phyloP scores from a whole-genome alignment of 2,113 vertebrate genomes.

The Physeter macrocephalus region DNA sequence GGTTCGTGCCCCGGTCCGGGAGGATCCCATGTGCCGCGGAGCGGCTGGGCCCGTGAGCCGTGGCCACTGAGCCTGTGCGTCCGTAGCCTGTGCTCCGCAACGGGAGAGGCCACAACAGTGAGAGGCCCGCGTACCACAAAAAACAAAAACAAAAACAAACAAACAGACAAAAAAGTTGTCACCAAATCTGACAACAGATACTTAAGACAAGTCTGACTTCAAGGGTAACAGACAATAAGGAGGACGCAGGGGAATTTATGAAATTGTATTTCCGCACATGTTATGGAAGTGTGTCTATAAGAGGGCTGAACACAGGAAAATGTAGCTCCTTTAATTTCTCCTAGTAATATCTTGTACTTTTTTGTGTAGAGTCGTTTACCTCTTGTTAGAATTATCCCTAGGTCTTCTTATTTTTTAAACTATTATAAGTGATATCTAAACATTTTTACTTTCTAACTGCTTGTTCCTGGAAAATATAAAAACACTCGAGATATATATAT shows the following conservation, averaged over 20 bases:
- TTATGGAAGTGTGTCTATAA: background rate
- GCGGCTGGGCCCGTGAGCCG: no score
- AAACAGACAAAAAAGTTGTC: background rate
- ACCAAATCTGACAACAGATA: background rate
- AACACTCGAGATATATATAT: background rate
- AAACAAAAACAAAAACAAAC: no score
- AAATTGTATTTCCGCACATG: background rate
- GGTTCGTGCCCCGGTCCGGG: no score
- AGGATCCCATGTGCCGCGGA: no score
- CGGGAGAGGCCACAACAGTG: no score
- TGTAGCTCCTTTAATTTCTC: background rate
- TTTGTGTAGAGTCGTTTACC: background rate
- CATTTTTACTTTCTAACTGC: background rate
- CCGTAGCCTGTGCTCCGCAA: no score
- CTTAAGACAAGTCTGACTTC: background rate
- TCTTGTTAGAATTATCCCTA: background rate
- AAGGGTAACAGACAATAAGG: background rate
- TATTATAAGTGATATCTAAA: background rate
- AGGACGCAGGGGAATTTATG: background rate
- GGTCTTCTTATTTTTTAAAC: background rate
- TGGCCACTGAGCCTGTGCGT: no score
- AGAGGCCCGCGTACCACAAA: no score
- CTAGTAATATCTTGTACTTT: background rate
- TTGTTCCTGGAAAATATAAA: background rate
- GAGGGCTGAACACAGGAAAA: background rate